Evolutionary conservation across 1,140 invertebrate species (phyloP), one percentile per base, ranked within the genome.

Genomic region (Hermatobates lingyangjiaoensis): DNA sequence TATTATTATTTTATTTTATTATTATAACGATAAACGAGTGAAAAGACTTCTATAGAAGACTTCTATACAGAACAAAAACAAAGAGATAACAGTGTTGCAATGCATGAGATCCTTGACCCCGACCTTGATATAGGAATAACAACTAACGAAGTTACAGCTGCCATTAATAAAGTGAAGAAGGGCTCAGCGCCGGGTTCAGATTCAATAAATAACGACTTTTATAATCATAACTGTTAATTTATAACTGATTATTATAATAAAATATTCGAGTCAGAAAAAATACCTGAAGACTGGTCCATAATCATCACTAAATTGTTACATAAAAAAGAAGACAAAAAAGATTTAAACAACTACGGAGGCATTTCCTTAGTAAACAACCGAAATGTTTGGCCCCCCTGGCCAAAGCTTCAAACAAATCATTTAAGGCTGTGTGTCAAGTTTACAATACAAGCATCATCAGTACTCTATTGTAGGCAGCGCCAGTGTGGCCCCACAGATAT

Each of bases 161-260:
- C 39, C 18, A 42, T 42, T 42, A 5, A 42, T 42, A 42, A 42
- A 42, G 21, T 42, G 39, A 42, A 42, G 21, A 42, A 42, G 39
- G 39, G 39, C 39, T 42, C 39, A 18, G 39, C 39, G 4, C 39
- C 39, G 5, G 39, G 39, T 20, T 42, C 39, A 42, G 39, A 42
- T 42, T 42, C 21, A 42, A 42, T 42, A 5, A 42, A 42, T 42
- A 42, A 42, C 21, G 39, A 42, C 21, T 42, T 42, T 42, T 42
- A 42, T 18, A 42, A 18, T 18, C 18, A 42, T 10, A 20, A 20
- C 39, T 5, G 14, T 18, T 20, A 12, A 18, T 42, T 42, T 42
- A 42, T 42, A 12, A 42, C 39, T 42, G 14, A 20, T 18, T 42
- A 42, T 42, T 42, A 18, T 42, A 42, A 42, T 42, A 42, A 42